A percentile compares a stretch with the other conserved stretches of the same genome.
These are phyloP conservation scores for Eublepharis macularius DNA, from an alignment of 2,113 vertebrate genomes.

Conservation along the genomic window DNA sequence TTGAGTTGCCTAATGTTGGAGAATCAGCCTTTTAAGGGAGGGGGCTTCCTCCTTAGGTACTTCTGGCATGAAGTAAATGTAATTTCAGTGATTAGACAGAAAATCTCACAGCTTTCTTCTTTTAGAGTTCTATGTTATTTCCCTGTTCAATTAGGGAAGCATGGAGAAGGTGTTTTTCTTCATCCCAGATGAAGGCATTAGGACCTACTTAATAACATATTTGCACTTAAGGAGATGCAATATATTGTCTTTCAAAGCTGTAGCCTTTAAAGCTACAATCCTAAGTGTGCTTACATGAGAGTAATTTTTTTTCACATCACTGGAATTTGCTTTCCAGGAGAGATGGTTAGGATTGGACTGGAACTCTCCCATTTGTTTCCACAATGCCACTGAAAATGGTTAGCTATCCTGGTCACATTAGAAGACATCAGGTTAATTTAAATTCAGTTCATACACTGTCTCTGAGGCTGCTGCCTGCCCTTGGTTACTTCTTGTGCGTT, in stretches of 20 bases:
- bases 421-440: not conserved
- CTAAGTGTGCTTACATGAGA: too few relatives aligned
- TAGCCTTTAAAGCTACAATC: not conserved
- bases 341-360: too few relatives aligned
- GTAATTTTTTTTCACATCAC: too few relatives aligned
- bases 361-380: not conserved
- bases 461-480: not conserved
- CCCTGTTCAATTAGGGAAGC: not conserved
- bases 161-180: not conserved
- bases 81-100: not conserved
- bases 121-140: not conserved
- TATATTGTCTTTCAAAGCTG: fast-evolving
- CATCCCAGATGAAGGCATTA: too few relatives aligned
- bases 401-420: not conserved
- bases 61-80: not conserved
- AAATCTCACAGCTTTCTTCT: fast-evolving
- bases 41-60: not conserved
- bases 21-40: not conserved
- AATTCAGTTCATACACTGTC: not conserved
- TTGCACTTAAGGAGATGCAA: not conserved
- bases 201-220: too few relatives aligned
- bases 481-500: not conserved
- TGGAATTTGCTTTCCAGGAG: too few relatives aligned
- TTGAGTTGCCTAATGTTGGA: not conserved
- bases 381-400: not conserved